These are phyloP conservation scores for Eurytoma californica DNA, from an alignment of 2,888 invertebrate species.

Conservation along the genomic window DNA sequence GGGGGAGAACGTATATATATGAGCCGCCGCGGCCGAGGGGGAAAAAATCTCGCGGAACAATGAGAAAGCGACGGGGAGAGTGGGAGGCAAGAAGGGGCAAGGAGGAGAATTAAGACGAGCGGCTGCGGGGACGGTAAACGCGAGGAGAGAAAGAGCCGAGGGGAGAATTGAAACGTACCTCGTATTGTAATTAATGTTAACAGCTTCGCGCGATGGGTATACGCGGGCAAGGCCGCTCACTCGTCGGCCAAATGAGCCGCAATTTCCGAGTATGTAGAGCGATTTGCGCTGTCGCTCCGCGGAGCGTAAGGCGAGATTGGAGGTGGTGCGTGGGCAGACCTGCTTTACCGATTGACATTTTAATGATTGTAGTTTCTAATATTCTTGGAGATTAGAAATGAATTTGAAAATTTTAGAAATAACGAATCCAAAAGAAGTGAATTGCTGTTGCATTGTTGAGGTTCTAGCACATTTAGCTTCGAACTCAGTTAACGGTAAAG, in stretches of 20 bases:
- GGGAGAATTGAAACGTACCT: slow-evolving; percentile 33
- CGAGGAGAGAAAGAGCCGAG: slow-evolving; percentile 3
- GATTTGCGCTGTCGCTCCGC: neutral
- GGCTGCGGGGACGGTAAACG: neutral
- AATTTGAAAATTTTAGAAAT: neutral
- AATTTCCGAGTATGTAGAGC: slow-evolving; percentile 7
- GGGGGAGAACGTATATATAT: slow-evolving; percentile 23
- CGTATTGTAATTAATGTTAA: slow-evolving; percentile 30
- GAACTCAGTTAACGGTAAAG: no score
- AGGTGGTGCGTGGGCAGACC: no score
- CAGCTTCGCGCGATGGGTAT: slow-evolving; percentile 6
- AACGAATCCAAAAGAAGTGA: neutral
- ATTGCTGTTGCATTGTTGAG: no score
- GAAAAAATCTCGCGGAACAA: slow-evolving; percentile 27
- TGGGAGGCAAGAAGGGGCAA: slow-evolving; percentile 1
- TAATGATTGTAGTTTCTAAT: neutral
- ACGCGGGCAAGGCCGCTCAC: neutral
- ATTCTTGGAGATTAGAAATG: neutral
- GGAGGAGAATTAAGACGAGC: slow-evolving; percentile 20
- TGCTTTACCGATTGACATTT: neutral
- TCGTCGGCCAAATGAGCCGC: slow-evolving; percentile 3
- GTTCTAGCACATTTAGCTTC: no score
- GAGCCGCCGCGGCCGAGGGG: slow-evolving; percentile 11
- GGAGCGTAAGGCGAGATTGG: neutral
- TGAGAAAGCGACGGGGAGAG: slow-evolving; percentile 24